Percentiles rank a stretch among this genome's conserved stretches.
Conservation (phyloP, 2,888 invertebrate species). For the Nymphalis urticae region DNA sequence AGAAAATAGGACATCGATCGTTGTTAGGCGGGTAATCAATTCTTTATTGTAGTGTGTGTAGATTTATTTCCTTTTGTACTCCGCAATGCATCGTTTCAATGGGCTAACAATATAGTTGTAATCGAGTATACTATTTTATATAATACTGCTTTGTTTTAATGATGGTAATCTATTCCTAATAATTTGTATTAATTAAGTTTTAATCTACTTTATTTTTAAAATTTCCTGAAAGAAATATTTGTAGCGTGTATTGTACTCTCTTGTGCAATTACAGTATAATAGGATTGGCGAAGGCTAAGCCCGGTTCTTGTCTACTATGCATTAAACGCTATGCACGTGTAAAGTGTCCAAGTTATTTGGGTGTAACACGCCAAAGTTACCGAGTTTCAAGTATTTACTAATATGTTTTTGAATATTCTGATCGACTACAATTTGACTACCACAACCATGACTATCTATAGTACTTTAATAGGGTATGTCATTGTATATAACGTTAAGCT, state of each 20-base stretch:
- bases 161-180: no score
- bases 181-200: no score
- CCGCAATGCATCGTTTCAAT: no score
- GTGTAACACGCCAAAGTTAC: not conserved
- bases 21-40: no score
- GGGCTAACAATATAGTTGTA: no score
- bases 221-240: constrained; percentile 11
- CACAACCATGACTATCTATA: not conserved
- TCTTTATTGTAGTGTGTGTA: no score
- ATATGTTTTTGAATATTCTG: not conserved
- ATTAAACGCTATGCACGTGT: not conserved
- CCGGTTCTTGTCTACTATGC: constrained; percentile 3
- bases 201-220: not conserved
- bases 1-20: no score
- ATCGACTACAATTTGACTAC: not conserved
- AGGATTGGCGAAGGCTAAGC: constrained; percentile 18
- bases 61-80: no score
- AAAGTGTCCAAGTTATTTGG: not conserved
- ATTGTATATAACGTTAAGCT: not conserved
- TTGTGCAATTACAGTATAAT: not conserved
- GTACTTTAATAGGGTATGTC: not conserved
- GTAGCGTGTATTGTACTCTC: constrained; percentile 11
- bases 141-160: no score
- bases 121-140: no score
- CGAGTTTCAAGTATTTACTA: not conserved